Evolutionary conservation across 2,797 vertebrate species (phyloP).

Genomic region (Eleutherodactylus coqui): DNA sequence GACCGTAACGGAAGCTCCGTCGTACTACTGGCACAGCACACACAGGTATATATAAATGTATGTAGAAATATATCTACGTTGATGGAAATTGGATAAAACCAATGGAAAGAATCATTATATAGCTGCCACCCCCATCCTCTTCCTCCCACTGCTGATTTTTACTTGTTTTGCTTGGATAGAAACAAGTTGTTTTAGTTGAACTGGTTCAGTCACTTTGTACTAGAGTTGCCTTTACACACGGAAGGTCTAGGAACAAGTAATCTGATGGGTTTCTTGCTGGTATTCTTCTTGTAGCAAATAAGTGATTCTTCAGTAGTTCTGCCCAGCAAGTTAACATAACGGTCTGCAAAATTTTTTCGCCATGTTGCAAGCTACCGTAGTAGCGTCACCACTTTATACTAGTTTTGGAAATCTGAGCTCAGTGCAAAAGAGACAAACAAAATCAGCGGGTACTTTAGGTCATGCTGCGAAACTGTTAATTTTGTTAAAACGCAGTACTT

Average conservation of each 20-base stretch:
- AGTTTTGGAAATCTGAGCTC: too few species aligned
- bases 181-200: constrained; percentile 36
- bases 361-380: too few species aligned
- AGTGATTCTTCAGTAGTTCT: background rate
- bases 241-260: background rate
- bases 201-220: constrained; percentile 5
- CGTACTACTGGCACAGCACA: too few species aligned
- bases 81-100: too few species aligned
- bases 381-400: background rate
- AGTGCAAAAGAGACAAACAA: too few species aligned
- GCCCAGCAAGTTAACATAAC: background rate
- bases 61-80: too few species aligned
- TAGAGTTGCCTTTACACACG: background rate
- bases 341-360: background rate
- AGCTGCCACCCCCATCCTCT: background rate
- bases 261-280: background rate
- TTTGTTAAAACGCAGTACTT: too few species aligned
- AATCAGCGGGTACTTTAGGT: too few species aligned
- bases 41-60: too few species aligned
- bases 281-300: background rate
- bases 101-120: too few species aligned
- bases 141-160: background rate
- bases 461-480: too few species aligned
- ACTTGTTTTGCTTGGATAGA: constrained; percentile 10
- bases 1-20: too few species aligned